A percentile compares a stretch with the other conserved stretches of the same genome.
Evolutionary conservation across 2,797 vertebrate species (phyloP).

Genomic region (Gymnoscopelus braueri): DNA sequence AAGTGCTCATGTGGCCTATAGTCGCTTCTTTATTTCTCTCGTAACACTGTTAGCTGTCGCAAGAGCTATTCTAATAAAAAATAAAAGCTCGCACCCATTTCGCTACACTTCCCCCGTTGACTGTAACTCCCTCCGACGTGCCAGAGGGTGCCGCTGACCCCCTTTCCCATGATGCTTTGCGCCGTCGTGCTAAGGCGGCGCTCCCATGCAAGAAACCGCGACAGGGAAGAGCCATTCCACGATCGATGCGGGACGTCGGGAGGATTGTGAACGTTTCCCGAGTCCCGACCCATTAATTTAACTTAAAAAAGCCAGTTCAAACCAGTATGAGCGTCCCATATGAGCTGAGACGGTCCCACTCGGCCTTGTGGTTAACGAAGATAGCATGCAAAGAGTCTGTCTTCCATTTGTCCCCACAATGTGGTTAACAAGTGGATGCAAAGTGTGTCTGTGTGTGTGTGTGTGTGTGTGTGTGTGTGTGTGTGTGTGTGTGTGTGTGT

Average conservation of each 20-base stretch:
- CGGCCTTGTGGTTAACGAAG: constrained; percentile 75
- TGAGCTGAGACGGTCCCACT: constrained; percentile 72
- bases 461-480: constrained; percentile 29
- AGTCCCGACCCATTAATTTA: not conserved
- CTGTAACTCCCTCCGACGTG: constrained; percentile 76
- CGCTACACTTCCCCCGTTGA: constrained; percentile 77
- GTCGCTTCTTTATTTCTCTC: no score
- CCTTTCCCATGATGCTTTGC: constrained; percentile 70
- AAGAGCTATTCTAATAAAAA: no score
- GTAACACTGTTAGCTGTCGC: no score
- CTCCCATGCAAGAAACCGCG: constrained; percentile 79
- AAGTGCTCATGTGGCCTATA: no score
- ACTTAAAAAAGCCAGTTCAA: constrained; percentile 28
- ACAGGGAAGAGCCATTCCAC: constrained; percentile 88
- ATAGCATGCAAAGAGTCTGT: constrained; percentile 66
- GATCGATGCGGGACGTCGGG: constrained; percentile 79
- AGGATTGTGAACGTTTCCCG: not conserved
- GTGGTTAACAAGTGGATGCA: constrained; percentile 77
- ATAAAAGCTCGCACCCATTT: constrained; percentile 17
- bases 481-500: constrained; percentile 11
- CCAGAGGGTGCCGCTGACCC: constrained; percentile 23
- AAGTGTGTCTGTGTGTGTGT: constrained; percentile 48
- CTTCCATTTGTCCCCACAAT: constrained; percentile 70
- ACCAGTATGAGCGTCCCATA: constrained; percentile 64
- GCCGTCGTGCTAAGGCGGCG: constrained; percentile 75